Evolutionary conservation across 1,140 invertebrate species (phyloP), one percentile per base, ranked within the genome.

Genomic region (Diploscapter pachys): DNA sequence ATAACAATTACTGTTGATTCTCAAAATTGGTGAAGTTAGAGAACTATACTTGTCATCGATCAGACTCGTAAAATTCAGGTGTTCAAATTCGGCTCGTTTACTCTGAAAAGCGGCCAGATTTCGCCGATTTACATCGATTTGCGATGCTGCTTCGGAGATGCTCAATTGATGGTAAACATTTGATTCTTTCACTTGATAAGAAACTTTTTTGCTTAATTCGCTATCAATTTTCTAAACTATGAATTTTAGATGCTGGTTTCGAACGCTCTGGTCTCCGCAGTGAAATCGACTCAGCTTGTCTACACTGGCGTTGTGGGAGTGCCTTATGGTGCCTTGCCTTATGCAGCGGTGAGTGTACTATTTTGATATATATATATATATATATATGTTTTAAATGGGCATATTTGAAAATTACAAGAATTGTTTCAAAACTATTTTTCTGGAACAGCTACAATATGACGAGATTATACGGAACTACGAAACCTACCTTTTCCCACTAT

Each of bases 91-190:
- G 66, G 57, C 13, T 89, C 98, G 82, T 98, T 94, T 84, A 91
- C 90, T 73, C 91, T 95, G 31, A 98, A 97, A 90, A 90, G 91
- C 85, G 95, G 95, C 9, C 88, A 94, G 11, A 89, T 90, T 85
- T 96, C 95, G 6, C 96, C 95, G 0, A 90, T 98, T 76, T 99
- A 99, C 86, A 93, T 96, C 85, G 95, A 98, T 87, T 86, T 98
- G 4, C 88, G 95, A 75, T 90, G 93, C 0, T 91, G 97, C 61
- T 90, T 97, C 56, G 93, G 93, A 11, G 90, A 92, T 86, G 94
- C 94, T 0, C 87, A 90, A 81, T 82, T 96, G 65, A 89, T 96
- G 91, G 93, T 96, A 88, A 89, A 88, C 87, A 5, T 55, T 48
- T 52, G 49, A 53, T 31, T 31, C 31, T 31, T 31, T 31, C 31